These are phyloP conservation scores for Xestia sexstrigata DNA, from an alignment of 2,888 invertebrate species.

Conservation along the genomic window DNA sequence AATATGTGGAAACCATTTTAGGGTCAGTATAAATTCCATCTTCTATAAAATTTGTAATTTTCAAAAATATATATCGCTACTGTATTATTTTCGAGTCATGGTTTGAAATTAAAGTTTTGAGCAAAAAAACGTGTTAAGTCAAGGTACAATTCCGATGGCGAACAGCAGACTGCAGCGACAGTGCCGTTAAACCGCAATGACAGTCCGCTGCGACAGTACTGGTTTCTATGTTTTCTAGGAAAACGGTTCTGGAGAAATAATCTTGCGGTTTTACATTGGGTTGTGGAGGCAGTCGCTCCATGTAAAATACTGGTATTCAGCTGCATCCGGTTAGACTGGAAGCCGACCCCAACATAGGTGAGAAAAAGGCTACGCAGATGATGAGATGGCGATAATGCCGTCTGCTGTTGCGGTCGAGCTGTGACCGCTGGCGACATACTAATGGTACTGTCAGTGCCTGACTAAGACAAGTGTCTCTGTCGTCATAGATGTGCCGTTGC, in stretches of 20 bases:
- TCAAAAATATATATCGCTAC: conserved; percentile 40
- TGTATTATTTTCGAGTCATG: conserved; percentile 24
- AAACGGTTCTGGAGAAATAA: not conserved
- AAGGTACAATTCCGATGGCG: not conserved
- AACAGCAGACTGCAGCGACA: not conserved
- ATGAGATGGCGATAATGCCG: not conserved
- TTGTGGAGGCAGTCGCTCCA: not conserved
- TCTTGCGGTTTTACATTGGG: not conserved
- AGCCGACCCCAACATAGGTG: not conserved
- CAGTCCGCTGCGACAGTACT: not conserved
- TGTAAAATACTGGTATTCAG: not conserved
- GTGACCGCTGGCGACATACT: not conserved
- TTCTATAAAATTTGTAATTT: conserved; percentile 30
- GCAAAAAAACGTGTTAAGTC: conserved; percentile 32
- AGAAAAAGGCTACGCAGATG: not conserved
- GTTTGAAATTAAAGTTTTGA: conserved; percentile 43
- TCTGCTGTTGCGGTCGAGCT: not conserved
- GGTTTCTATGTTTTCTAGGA: not conserved
- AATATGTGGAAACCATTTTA: no score
- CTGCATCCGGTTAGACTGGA: not conserved
- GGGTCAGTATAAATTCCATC: no score
- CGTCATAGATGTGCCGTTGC: not conserved
- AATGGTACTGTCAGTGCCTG: not conserved
- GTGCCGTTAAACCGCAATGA: not conserved
- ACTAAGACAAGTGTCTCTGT: not conserved